Base-by-base conservation (phyloP, 2,888 invertebrate species). In the Lydus trimaculatus region DNA sequence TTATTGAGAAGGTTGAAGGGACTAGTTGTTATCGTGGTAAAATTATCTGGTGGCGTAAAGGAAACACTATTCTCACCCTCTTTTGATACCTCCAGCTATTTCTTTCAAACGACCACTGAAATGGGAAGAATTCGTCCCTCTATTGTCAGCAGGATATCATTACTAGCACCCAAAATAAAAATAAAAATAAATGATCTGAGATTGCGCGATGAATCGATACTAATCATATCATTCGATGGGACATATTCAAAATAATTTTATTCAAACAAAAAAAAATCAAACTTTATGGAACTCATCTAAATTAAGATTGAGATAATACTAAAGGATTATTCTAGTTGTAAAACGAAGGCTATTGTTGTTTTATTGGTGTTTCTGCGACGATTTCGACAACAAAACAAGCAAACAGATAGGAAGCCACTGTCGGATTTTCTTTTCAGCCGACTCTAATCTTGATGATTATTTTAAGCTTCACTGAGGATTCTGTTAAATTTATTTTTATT, bases 401-500 rank as follows among this genome's bases (percentile, higher is more conserved):
- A 56, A 9, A 13, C 56, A 56, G 56, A 56, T 56, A 56, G 25
- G 56, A 56, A 52, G 25, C 56, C 56, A 25, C 28, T 56, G 56
- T 25, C 15, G 56, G 56, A 56, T 56, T 56, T 56, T 56, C 56
- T 56, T 56, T 56, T 56, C 56, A 56, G 25, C 25, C 56, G 28
- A 28, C 56, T 56, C 56, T 56, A 56, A 56, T 56, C 56, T 56
- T 56, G 56, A 56, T 56, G 56, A 56, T 56, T 56, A 56, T 56
- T 56, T 56, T 56, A 56, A 56, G 56, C 56, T 56, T 56, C 56
- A 56, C 56, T 56, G 56, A 25, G 25, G 28, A 56, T 56, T 28
- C 56, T 7, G 28, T 56, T 56, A 13, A 56, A 56, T 56, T 56
- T 56, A 56, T 56, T 56, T 56, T 56, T 56, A 56, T 56, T 28